Base-by-base conservation (phyloP, 2,113 vertebrate genomes). In the Tyrannus savana region DNA sequence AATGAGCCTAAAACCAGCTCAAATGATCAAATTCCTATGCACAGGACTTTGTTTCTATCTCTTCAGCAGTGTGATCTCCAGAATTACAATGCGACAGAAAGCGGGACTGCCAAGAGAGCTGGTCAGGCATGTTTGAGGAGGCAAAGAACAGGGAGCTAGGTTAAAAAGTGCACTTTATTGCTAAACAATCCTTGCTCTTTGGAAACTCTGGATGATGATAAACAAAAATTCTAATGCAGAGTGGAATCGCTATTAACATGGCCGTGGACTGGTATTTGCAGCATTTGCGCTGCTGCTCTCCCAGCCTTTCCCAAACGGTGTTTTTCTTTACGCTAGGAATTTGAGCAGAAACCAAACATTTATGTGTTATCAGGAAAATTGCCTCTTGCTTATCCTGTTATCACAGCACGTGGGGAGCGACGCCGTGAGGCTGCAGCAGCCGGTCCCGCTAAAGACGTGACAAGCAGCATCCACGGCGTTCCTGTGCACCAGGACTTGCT, bases 1-100 rank as follows among this genome's bases (percentile, higher is more conserved):
- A 96, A 95, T 41, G 73, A 95, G 92, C 87, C 97, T 92, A 95
- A 94, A 95, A 89, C 30, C 77, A 71, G 71, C 87, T 85, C 82
- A 90, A 89, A 90, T 47, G 62, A 78, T 84, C 92, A 75, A 72
- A 89, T 91, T 95, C 94, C 95, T 56, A 0, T 7, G 30, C 71
- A 80, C 71, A 63, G 2, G 1, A 41, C 77, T 92, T 87, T 91
- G 92, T 91, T 92, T 87, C 91, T 62, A 2, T 92, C 95, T 96
- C 78, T 77, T 47, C 22, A 3, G 94, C 74, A 67, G 25, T 0
- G 25, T 89, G 76, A 82, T 17, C 87, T 28, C 62, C 62, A 31
- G 95, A 89, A 95, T 89, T 55, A 60, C 89, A 84, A 87, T 41
- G 82, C 4, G 10, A 28, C 30, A 21, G 79, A 41, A 52, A 59